Evolutionary conservation across 2,113 vertebrate species (phyloP).

Genomic region (Aviceda subcristata): DNA sequence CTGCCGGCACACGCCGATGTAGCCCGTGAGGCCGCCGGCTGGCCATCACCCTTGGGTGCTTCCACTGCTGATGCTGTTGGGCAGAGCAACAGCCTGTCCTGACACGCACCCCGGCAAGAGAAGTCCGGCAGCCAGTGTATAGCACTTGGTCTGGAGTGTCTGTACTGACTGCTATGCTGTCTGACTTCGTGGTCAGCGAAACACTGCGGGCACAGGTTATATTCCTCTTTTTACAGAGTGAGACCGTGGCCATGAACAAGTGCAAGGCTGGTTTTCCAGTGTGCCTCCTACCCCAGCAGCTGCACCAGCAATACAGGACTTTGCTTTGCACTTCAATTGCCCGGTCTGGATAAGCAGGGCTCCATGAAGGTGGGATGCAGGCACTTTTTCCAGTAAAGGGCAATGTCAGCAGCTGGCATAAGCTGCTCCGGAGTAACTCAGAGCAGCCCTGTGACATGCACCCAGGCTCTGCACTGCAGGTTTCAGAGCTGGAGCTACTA

Average conservation of each 20-base stretch:
- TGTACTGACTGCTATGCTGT: not conserved
- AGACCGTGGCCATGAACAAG: not conserved
- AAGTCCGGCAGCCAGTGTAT: not conserved
- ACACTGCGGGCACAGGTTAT: not conserved
- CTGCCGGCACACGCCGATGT: accelerated
- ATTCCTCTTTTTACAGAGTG: not conserved
- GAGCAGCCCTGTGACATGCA: not conserved
- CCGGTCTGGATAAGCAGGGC: not conserved
- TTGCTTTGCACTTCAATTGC: not conserved
- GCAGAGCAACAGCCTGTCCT: not conserved
- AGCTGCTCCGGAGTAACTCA: not conserved
- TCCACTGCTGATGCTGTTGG: too few species aligned
- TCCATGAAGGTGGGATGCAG: not conserved
- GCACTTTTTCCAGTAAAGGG: not conserved
- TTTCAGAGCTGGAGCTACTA: not conserved
- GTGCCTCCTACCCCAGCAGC: not conserved
- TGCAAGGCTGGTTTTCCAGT: not conserved
- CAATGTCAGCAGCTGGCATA: not conserved
- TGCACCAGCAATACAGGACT: accelerated
- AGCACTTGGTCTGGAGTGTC: not conserved
- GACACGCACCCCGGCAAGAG: not conserved
- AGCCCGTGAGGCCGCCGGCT: accelerated
- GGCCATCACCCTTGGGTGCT: not conserved
- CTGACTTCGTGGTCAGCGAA: not conserved
- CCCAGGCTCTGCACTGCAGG: not conserved